Evolutionary conservation across 2,113 vertebrate genomes (phyloP), one percentile per base, ranked within the genome.

Genomic region (Tetrao urogallus): DNA sequence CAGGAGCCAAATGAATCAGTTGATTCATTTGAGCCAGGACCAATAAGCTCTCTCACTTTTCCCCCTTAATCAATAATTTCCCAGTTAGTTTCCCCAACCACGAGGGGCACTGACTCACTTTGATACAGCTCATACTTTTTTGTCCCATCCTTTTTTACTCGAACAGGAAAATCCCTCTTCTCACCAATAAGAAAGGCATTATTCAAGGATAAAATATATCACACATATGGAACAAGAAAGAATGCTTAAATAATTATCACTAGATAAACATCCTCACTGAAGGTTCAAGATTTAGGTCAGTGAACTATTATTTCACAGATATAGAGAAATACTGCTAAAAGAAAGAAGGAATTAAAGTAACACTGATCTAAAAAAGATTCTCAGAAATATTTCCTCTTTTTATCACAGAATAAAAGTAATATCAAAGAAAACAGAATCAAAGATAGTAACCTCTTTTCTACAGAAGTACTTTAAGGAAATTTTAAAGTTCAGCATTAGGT

Each of bases 391-490:
- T 82, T 67, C 10, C 75, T 82, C 14, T 76, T 93, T 96, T 60
- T 21, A 79, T 88, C 32, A 65, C 3, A 25, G 19, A 50, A 57
- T 80, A 50, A 60, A 57, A n/a, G 0, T 32, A 83, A 70, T 48
- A 40, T 11, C 13, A 47, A 86, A 86, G 34, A 80, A 88, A 54
- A 67, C 19, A 47, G 42, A 3, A 70, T 61, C 22, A 75, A 76
- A 86, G 34, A 70, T 3, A 64, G 69, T 30, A 73, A 38, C 15
- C 11, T 72, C 10, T 73, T 83, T 88, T 83, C 79, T 78, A 84
- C 21, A 80, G 47, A 94, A 94, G 54, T 69, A 70, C n/a, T 86
- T 70, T 63, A 78, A 92, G 48, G 36, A 92, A 93, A 85, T 73
- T 15, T 77, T 20, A 38, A 14, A 91, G 48, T 86, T 90, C 43